These are phyloP conservation scores for Battus philenor DNA, from an alignment of 1,140 invertebrate species.

Conservation along the genomic window DNA sequence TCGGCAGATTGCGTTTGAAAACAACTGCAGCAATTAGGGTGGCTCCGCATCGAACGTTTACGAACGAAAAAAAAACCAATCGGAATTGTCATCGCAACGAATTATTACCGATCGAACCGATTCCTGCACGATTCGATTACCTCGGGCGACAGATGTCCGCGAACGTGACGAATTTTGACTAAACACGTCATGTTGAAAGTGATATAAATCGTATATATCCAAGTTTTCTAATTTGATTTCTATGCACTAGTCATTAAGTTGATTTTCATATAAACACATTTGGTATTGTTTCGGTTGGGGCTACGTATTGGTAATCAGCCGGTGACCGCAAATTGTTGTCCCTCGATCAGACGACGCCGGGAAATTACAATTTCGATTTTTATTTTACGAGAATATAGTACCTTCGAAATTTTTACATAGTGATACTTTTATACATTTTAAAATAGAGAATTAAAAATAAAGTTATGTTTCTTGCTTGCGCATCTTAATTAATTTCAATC, in stretches of 20 bases:
- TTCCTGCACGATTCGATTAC: constrained; percentile 60
- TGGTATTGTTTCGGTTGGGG: constrained; percentile 38
- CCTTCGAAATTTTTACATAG: constrained; percentile 22
- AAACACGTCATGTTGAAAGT: constrained; percentile 37
- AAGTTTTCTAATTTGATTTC: constrained; percentile 19
- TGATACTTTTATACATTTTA: no score
- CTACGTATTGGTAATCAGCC: constrained; percentile 62
- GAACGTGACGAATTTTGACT: constrained; percentile 72
- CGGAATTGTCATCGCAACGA: constrained; percentile 65
- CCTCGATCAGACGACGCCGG: constrained; percentile 65
- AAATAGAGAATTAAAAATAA: no score
- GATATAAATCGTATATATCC: constrained; percentile 18
- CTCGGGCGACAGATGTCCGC: constrained; percentile 65
- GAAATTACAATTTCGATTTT: constrained; percentile 74
- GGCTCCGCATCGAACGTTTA: constrained; percentile 57
- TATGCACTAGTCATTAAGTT: constrained; percentile 18
- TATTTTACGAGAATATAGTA: constrained; percentile 55
- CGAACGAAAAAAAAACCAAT: constrained; percentile 40
- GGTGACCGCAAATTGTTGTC: constrained; percentile 74
- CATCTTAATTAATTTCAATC: no score
- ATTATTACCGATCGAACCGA: constrained; percentile 57
- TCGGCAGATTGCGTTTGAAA: constrained; percentile 35
- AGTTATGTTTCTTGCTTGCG: no score
- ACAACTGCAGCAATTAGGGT: constrained; percentile 40
- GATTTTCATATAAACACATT: constrained; percentile 11